phyloP scores from a whole-genome alignment of 2,888 invertebrate genomes.

The Tortricodes alternella region DNA sequence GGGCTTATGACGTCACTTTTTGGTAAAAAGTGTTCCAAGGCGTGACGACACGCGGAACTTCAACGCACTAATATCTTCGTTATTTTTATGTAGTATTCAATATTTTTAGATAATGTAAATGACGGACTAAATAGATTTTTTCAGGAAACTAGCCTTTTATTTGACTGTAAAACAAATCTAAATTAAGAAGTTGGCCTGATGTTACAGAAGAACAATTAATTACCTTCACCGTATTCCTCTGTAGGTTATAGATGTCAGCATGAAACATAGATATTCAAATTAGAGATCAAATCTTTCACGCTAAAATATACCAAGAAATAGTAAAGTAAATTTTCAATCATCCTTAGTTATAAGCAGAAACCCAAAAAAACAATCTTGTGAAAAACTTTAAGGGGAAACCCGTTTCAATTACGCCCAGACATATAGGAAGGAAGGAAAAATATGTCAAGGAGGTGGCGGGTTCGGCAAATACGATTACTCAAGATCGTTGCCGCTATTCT shows the following conservation, averaged over 20 bases:
- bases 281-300: slow-evolving; percentile 3
- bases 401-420: slow-evolving; percentile 29
- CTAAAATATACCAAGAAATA: background rate
- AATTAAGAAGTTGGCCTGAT: background rate
- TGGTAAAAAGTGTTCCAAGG: no score
- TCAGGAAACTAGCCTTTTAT: no score
- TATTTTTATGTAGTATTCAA: no score
- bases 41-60: no score
- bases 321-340: slow-evolving; percentile 23
- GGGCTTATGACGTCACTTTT: no score
- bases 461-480: slow-evolving; percentile 32
- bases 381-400: slow-evolving; percentile 30
- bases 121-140: no score
- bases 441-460: slow-evolving; percentile 31
- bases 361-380: slow-evolving; percentile 24
- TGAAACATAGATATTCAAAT: slow-evolving; percentile 14
- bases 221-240: slow-evolving; percentile 30
- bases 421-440: slow-evolving; percentile 31
- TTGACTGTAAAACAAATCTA: background rate
- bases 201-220: background rate
- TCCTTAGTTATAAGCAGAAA: slow-evolving; percentile 18
- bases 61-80: no score
- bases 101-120: no score
- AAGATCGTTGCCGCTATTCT: slow-evolving; percentile 31
- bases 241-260: background rate